Evolutionary conservation across 2,113 vertebrate genomes (phyloP), one percentile per base, ranked within the genome.

Genomic region (Ceyx cyanopectus): DNA sequence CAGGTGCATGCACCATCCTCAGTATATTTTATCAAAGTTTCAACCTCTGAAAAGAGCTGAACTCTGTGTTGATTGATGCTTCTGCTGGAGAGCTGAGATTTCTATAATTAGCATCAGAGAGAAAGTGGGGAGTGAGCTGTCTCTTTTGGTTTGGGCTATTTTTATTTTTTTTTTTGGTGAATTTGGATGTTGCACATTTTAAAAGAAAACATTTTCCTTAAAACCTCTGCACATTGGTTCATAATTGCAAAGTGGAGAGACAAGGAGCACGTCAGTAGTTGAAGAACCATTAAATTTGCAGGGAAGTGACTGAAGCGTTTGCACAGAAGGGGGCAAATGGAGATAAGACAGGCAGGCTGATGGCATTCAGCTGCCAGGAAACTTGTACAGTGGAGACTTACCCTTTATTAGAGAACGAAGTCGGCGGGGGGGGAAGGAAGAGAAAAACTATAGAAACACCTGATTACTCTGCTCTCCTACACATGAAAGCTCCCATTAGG

Each of bases 281-380:
- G 94, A 24, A 84, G 79, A 93, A 89, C 54, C 93, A 90, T 62
- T 73, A 26, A 32, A 85, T 93, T 92, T 95, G 58, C 81, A 87
- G n/a, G 69, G 92, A 93, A 96, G 84, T 37, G 50, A 90, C 70
- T 91, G 87, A 84, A 94, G 46, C 7, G 1, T 89, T 93, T 87
- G 89, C 96, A 95, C 92, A 94, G 92, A 93, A 96, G 91, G 94
- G 86, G 92, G 89, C 87, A 95, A 96, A 90, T 78, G 74, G 77
- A 92, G 93, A 84, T 86, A 84, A 96, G 88, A 37, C 34, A 95
- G 66, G 62, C 68, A 91, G 68, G 9, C 87, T 92, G 89, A 66
- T 50, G 41, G 46, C 78, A 10, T 60, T 89, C 60, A 46, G 67
- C 89, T 90, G 65, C 61, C 2, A 0, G 85, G 75, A 76, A 91